Evolutionary conservation across 1,140 invertebrate species (phyloP).

Genomic region (Papilio dardanus): DNA sequence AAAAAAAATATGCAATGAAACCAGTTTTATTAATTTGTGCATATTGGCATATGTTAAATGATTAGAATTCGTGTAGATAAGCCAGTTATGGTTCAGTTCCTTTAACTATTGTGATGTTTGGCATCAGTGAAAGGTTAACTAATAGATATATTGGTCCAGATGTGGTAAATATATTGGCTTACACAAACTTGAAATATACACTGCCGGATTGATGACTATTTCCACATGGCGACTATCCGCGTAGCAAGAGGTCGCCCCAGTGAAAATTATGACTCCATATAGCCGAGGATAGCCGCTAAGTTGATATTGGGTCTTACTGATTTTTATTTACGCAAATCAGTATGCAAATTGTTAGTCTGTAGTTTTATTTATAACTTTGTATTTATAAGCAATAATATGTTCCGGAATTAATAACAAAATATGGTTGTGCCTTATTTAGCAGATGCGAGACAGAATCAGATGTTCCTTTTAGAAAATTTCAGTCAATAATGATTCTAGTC

Average conservation of each 20-base stretch:
- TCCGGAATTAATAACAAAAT: slow-evolving; percentile 30
- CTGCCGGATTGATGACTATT: not conserved
- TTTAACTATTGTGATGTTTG: slow-evolving; percentile 32
- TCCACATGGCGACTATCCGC: not conserved
- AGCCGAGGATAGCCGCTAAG: not conserved
- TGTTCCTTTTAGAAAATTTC: slow-evolving; percentile 68
- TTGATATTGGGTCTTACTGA: not conserved
- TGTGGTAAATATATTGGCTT: slow-evolving; percentile 15
- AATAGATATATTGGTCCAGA: not conserved
- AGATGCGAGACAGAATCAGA: slow-evolving; percentile 54
- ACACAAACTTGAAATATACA: slow-evolving; percentile 7
- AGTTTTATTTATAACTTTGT: slow-evolving; percentile 21
- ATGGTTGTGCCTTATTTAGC: slow-evolving; percentile 78
- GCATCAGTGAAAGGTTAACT: slow-evolving; percentile 32
- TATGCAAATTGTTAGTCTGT: not conserved
- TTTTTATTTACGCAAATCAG: slow-evolving; percentile 21
- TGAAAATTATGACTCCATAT: not conserved
- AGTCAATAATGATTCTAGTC: slow-evolving; percentile 73
- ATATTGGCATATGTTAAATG: slow-evolving; percentile 39
- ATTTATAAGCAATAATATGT: slow-evolving; percentile 36
- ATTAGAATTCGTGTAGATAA: slow-evolving; percentile 3
- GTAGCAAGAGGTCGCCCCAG: not conserved
- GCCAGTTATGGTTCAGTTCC: slow-evolving; percentile 35
- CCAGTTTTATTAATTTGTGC: not conserved
- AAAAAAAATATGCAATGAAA: not conserved